These are phyloP conservation scores for Yponomeuta sedellus DNA, from an alignment of 2,888 invertebrate genomes.

Conservation along the genomic window DNA sequence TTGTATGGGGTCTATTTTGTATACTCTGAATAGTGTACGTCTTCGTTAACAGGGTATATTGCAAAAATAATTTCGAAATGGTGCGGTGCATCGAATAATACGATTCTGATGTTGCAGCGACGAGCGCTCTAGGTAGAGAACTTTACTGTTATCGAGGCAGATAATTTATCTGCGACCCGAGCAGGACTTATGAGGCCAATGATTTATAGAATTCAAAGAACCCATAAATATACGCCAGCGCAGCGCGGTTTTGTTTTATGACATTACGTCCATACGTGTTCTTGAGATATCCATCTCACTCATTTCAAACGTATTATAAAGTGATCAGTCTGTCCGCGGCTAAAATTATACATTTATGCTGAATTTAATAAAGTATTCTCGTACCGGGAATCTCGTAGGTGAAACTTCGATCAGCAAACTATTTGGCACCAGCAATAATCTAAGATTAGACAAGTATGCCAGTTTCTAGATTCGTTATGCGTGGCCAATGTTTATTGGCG, in stretches of 20 bases:
- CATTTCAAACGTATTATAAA: slow-evolving; percentile 17
- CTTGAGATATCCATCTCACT: slow-evolving; percentile 9
- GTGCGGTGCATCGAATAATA: neutral
- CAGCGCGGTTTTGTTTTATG: slow-evolving; percentile 29
- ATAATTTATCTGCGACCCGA: slow-evolving; percentile 43
- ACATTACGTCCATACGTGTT: slow-evolving; percentile 21
- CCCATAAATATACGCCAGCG: slow-evolving; percentile 28
- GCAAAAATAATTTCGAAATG: neutral
- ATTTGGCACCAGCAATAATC: slow-evolving; percentile 49
- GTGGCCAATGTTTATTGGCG: slow-evolving; percentile 28
- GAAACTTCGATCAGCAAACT: slow-evolving; percentile 34
- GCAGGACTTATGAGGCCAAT: slow-evolving; percentile 38
- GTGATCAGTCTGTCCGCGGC: slow-evolving; percentile 15
- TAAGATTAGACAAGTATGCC: slow-evolving; percentile 46
- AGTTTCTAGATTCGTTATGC: slow-evolving; percentile 38
- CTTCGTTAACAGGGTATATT: neutral
- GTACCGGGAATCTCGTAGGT: slow-evolving; percentile 5
- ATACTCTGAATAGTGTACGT: no score
- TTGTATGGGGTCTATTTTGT: no score
- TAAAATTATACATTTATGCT: neutral
- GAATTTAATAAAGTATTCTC: neutral
- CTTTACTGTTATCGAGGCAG: slow-evolving; percentile 33
- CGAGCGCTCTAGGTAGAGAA: slow-evolving; percentile 22
- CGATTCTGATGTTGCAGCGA: neutral
- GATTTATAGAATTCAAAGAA: slow-evolving; percentile 43